Conservation (phyloP, 2,888 invertebrate genomes). For the Diogma glabrata region DNA sequence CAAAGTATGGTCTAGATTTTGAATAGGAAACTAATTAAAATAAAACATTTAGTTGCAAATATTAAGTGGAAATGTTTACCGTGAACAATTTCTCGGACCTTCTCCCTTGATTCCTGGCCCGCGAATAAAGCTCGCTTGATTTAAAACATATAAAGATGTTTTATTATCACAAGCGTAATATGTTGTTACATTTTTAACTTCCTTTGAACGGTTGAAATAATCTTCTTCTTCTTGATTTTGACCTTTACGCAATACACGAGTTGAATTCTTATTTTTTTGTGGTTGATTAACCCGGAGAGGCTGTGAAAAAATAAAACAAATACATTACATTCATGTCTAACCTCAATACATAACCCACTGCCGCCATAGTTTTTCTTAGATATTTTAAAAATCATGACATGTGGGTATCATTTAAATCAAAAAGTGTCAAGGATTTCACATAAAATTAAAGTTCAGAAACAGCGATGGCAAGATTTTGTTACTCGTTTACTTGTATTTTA, state of each 20-base stretch:
- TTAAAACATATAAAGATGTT: slow-evolving; percentile 55
- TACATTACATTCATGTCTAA: no score
- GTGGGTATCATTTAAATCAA: no score
- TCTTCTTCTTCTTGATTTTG: slow-evolving; percentile 35
- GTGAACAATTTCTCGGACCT: slow-evolving; percentile 36
- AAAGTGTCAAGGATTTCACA: no score
- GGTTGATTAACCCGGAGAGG: no score
- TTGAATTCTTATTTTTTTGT: no score
- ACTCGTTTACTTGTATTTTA: no score
- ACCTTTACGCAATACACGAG: slow-evolving; percentile 25
- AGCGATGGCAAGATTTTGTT: no score
- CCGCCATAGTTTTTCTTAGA: no score
- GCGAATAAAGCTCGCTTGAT: slow-evolving; percentile 42
- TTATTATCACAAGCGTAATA: slow-evolving; percentile 61
- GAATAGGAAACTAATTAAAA: slow-evolving; percentile 7
- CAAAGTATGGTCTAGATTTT: slow-evolving; percentile 47
- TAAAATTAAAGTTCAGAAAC: no score
- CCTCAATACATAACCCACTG: no score
- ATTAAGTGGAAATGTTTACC: slow-evolving; percentile 19
- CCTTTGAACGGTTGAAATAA: slow-evolving; percentile 30
- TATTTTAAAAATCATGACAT: no score
- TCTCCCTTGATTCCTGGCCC: slow-evolving; percentile 32
- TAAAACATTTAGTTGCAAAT: background rate
- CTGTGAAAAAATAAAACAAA: no score
- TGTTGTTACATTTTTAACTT: slow-evolving; percentile 25